A percentile compares a stretch with the other conserved stretches of the same genome.
phyloP scores from a whole-genome alignment of 1,140 invertebrate genomes.

The Nephila pilipes region DNA sequence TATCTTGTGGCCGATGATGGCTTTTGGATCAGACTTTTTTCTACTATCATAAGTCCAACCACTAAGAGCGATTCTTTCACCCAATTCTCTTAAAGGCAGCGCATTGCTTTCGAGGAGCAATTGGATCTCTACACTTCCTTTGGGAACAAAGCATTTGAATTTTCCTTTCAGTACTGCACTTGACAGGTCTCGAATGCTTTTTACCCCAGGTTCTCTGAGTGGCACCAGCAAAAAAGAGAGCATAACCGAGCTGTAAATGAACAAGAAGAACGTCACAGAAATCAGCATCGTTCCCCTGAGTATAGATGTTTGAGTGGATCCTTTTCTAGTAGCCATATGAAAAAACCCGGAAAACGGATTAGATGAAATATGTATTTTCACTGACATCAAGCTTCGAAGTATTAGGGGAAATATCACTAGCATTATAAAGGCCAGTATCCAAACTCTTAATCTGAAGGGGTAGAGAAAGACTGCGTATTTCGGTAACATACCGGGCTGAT shows the following conservation, averaged over 20 bases:
- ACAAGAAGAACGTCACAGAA: neutral
- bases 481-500: neutral
- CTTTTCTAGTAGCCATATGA: neutral
- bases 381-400: neutral
- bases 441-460: neutral
- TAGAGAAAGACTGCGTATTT: neutral
- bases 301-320: neutral
- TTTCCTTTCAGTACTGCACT: neutral
- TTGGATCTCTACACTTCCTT: neutral
- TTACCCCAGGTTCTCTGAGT: neutral
- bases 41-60: neutral
- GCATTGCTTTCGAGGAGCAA: neutral
- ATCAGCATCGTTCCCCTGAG: neutral
- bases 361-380: neutral
- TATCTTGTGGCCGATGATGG: neutral
- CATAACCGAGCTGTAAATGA: conserved; percentile 33
- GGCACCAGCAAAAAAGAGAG: conserved; percentile 4
- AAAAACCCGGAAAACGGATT: neutral
- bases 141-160: neutral
- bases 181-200: neutral
- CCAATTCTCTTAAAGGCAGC: neutral
- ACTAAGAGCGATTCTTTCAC: neutral
- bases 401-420: neutral
- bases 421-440: neutral
- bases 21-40: neutral